Conservation (phyloP, 2,888 invertebrate genomes). For the Lepidocyrtoides sp. region DNA sequence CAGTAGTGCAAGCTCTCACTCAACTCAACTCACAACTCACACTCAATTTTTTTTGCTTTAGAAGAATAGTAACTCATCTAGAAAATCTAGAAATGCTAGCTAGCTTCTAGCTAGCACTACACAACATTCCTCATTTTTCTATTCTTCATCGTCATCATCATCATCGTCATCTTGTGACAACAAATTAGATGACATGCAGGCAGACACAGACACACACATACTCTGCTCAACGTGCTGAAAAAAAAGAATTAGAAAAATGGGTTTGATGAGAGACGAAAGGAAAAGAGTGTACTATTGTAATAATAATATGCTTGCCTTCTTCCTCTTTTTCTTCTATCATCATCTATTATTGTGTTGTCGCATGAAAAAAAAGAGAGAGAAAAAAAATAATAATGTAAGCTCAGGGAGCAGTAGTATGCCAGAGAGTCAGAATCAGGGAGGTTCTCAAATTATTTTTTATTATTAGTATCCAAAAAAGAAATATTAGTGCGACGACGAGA, state of each 20-base stretch:
- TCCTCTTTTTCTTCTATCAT: too few species aligned
- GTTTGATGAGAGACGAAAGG: slow-evolving; percentile 16
- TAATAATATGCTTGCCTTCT: neutral
- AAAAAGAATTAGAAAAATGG: slow-evolving; percentile 18
- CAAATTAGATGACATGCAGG: slow-evolving; percentile 57
- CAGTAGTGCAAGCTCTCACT: too few species aligned
- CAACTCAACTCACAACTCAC: too few species aligned
- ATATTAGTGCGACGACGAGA: neutral
- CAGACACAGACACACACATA: neutral
- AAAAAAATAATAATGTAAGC: neutral
- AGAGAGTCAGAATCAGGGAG: neutral
- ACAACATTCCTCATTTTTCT: neutral
- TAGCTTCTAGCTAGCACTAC: too few species aligned
- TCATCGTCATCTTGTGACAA: slow-evolving; percentile 38
- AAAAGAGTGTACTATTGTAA: neutral
- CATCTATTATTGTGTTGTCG: neutral
- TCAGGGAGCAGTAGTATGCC: neutral
- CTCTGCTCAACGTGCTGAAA: neutral
- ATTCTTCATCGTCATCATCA: neutral
- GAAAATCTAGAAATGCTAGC: slow-evolving; percentile 12
- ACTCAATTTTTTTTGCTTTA: neutral
- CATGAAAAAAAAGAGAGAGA: neutral
- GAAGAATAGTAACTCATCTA: slow-evolving; percentile 14
- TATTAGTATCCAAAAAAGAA: neutral
- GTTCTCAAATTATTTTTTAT: slow-evolving; percentile 13